These are phyloP conservation scores for Mimumesa dahlbomi DNA, from an alignment of 2,888 invertebrate species.

Conservation along the genomic window DNA sequence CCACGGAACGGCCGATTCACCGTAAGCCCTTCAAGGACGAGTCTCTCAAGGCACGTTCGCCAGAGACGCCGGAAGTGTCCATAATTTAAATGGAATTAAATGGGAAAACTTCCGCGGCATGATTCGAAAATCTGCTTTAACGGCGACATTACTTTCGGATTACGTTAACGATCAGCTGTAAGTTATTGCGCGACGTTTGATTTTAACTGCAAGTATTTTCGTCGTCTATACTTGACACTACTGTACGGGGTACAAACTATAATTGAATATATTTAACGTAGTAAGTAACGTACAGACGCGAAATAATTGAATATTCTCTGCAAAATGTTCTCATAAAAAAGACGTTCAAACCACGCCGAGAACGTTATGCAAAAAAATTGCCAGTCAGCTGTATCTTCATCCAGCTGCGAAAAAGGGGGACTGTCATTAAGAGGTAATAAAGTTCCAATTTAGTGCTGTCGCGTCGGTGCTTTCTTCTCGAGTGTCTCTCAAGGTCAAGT, in stretches of 20 bases:
- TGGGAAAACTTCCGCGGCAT: too few relatives aligned
- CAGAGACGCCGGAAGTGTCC: too few relatives aligned
- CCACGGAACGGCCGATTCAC: neutral
- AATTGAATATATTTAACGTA: too few relatives aligned
- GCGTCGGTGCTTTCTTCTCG: slow-evolving; percentile 27
- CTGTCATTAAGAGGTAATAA: slow-evolving; percentile 41
- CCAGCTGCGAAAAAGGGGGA: neutral
- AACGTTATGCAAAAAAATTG: slow-evolving; percentile 1
- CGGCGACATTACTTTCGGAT: too few relatives aligned
- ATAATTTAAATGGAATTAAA: too few relatives aligned
- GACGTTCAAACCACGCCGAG: neutral
- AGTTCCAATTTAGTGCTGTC: slow-evolving; percentile 46
- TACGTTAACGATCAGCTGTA: too few relatives aligned
- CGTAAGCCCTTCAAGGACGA: neutral
- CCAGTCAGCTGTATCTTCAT: neutral
- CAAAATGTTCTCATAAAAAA: neutral
- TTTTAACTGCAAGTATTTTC: too few relatives aligned
- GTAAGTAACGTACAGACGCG: too few relatives aligned
- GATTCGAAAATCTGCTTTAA: too few relatives aligned
- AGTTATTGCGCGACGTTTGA: too few relatives aligned
- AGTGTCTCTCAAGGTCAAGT: slow-evolving; percentile 43
- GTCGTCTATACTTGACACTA: too few relatives aligned
- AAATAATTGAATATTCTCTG: neutral
- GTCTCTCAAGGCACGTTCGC: neutral
- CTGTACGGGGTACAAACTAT: too few relatives aligned